Conservation (phyloP, 2,797 vertebrate species). For the Channa striata region DNA sequence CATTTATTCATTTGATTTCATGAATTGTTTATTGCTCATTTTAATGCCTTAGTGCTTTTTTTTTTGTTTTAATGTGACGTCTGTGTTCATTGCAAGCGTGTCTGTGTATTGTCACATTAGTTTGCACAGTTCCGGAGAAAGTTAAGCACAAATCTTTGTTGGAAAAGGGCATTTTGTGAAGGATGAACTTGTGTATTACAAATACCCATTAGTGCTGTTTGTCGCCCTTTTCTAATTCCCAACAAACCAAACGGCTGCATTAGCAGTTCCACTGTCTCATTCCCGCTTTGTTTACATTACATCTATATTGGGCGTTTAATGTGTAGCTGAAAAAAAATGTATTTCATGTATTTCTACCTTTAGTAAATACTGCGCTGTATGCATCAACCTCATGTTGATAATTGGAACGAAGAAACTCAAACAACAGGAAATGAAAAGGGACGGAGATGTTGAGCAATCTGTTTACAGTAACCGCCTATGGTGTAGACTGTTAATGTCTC, state of each 20-base stretch:
- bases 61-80: no score
- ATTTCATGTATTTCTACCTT: no score
- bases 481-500: constrained; percentile 21
- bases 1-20: no score
- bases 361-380: neutral
- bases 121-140: neutral
- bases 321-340: neutral
- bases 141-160: constrained; percentile 7
- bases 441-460: constrained; percentile 9
- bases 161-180: constrained; percentile 24
- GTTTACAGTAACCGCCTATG: constrained; percentile 3
- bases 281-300: constrained; percentile 7
- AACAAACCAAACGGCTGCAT: constrained; percentile 3
- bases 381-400: neutral
- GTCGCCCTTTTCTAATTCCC: constrained; percentile 16
- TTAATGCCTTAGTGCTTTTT: no score
- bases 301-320: constrained; percentile 4
- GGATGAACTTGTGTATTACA: constrained; percentile 7
- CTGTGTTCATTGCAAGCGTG: no score
- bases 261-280: constrained; percentile 21
- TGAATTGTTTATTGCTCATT: no score
- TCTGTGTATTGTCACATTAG: no score
- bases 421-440: neutral
- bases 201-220: constrained; percentile 4
- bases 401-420: constrained; percentile 8